Evolutionary conservation across 2,113 vertebrate genomes (phyloP).

Genomic region (Lepus europaeus): DNA sequence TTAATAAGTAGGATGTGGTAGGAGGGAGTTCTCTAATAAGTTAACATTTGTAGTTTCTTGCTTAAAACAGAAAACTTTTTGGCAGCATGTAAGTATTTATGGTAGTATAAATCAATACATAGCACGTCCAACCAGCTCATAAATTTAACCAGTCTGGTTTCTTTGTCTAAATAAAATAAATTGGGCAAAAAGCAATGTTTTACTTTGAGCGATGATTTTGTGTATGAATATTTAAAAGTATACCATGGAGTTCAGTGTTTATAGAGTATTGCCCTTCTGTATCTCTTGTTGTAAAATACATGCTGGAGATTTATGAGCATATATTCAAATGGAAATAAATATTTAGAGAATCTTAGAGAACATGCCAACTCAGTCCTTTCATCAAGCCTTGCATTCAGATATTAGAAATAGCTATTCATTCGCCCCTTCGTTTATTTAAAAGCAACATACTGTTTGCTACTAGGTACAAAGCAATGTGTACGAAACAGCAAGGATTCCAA

Average conservation of each 20-base stretch:
- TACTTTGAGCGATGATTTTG: conserved; percentile 59
- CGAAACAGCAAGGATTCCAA: background rate
- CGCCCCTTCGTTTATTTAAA: background rate
- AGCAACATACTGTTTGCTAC: background rate
- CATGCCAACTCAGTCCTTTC: background rate
- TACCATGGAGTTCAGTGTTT: conserved; percentile 8
- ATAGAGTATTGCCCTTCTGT: conserved; percentile 30
- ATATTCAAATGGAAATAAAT: conserved; percentile 53
- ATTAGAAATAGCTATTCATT: conserved; percentile 5
- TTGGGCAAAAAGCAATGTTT: conserved; percentile 62
- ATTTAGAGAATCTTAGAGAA: conserved; percentile 44
- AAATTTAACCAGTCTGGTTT: conserved; percentile 51
- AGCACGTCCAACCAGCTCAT: background rate
- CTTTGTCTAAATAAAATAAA: conserved; percentile 64
- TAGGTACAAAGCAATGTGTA: background rate
- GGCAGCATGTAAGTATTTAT: conserved; percentile 10
- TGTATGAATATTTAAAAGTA: conserved; percentile 58
- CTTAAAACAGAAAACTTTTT: conserved; percentile 69
- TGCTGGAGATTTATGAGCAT: conserved; percentile 44
- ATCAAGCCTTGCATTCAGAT: conserved; percentile 38
- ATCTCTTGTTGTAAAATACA: conserved; percentile 46
- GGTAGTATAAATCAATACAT: conserved; percentile 64
- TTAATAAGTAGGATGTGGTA: conserved; percentile 67
- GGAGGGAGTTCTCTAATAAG: conserved; percentile 49
- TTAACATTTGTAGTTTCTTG: conserved; percentile 61